phyloP scores from a whole-genome alignment of 2,888 invertebrate genomes.

The Epistrophella euchroma region DNA sequence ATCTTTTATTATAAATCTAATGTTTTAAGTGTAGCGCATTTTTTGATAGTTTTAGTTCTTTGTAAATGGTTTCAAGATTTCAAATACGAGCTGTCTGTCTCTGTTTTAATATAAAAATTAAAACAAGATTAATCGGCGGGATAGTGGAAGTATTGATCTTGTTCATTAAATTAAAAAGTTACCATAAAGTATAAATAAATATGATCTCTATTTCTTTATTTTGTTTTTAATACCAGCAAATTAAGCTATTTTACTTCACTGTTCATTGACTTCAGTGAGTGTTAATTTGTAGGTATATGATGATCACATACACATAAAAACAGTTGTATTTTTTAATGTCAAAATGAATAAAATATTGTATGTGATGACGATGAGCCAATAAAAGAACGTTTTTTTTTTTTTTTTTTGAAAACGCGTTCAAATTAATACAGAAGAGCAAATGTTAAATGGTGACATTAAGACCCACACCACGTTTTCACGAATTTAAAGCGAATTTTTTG shows the following conservation, averaged over 20 bases:
- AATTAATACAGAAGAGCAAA: constrained; percentile 20
- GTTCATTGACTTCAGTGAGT: neutral
- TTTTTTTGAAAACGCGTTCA: neutral
- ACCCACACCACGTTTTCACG: constrained; percentile 64
- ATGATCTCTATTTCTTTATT: too few species aligned
- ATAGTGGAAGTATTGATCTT: too few species aligned
- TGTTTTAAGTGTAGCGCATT: too few species aligned
- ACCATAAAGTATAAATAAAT: too few species aligned
- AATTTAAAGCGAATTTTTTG: constrained; percentile 23
- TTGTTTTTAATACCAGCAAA: neutral
- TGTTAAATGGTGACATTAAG: constrained; percentile 56
- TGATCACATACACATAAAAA: constrained; percentile 46
- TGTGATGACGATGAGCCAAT: constrained; percentile 14
- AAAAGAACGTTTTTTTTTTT: neutral
- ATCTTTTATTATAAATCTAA: too few species aligned
- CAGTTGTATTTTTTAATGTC: constrained; percentile 28
- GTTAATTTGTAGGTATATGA: neutral
- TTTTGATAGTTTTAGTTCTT: too few species aligned
- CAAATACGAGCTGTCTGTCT: too few species aligned
- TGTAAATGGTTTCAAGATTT: too few species aligned
- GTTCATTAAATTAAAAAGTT: too few species aligned
- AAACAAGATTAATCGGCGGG: too few species aligned
- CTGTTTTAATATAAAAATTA: too few species aligned
- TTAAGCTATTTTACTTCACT: neutral
- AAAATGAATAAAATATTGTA: constrained; percentile 51